These are phyloP conservation scores for Augochlorella aurata DNA, from an alignment of 2,888 invertebrate genomes.

Conservation along the genomic window DNA sequence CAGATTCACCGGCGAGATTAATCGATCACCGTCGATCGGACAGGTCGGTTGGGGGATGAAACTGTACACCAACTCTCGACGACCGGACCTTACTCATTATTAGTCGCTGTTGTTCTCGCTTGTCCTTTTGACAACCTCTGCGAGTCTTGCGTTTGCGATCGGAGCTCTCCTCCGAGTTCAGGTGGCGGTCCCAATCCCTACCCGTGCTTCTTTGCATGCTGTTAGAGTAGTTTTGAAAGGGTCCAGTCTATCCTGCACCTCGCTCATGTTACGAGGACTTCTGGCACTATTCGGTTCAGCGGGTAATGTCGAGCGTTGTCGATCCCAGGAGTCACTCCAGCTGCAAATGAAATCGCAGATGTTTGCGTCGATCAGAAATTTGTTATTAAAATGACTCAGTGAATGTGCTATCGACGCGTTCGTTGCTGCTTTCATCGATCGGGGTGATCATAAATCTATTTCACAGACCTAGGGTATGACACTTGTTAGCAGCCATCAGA, in stretches of 20 bases:
- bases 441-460: neutral
- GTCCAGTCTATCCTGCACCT: constrained; percentile 25
- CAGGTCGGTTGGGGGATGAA: neutral
- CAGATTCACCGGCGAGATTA: neutral
- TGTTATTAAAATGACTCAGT: neutral
- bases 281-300: constrained; percentile 68
- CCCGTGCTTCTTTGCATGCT: constrained; percentile 2
- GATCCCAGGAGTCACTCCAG: constrained; percentile 79
- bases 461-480: neutral
- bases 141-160: neutral
- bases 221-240: constrained; percentile 10
- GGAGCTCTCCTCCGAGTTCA: neutral
- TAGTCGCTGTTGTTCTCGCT: neutral
- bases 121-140: neutral
- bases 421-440: neutral
- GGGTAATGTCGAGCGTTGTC: constrained; percentile 71
- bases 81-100: neutral
- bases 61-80: neutral
- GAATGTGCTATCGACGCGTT: neutral
- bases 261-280: constrained; percentile 67
- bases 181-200: constrained; percentile 32
- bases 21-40: neutral
- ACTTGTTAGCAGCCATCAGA: neutral
- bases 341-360: constrained; percentile 65
- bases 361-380: neutral